phyloP scores from a whole-genome alignment of 64 coral and sea anemone species.

The Montipora cactus region DNA sequence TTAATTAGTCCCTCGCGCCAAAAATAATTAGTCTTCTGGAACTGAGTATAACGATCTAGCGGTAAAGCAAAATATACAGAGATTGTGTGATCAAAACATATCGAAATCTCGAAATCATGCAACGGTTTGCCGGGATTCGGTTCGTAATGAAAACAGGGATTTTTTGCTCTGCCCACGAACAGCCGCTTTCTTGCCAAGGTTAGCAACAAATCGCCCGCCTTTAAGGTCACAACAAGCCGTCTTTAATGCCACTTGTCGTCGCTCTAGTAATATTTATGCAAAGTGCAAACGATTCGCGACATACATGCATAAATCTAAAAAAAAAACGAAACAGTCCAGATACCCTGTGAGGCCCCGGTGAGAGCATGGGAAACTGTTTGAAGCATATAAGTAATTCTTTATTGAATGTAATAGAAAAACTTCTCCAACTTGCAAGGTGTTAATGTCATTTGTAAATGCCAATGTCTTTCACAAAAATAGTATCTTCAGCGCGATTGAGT shows the following conservation, averaged over 20 bases:
- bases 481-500: constrained; percentile 54
- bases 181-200: not conserved
- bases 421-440: constrained; percentile 62
- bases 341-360: not conserved
- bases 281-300: not conserved
- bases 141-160: constrained; percentile 7
- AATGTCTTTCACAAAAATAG: constrained; percentile 70
- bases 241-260: not conserved
- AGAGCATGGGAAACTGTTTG: constrained; percentile 1
- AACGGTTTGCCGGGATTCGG: not conserved
- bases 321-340: not conserved
- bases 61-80: not conserved
- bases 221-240: constrained; percentile 20
- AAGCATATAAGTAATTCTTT: constrained; percentile 48
- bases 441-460: constrained; percentile 83
- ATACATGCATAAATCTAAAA: not conserved
- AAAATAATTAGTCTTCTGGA: constrained; percentile 54
- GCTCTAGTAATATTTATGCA: constrained; percentile 25
- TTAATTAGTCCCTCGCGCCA: constrained; percentile 77
- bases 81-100: not conserved
- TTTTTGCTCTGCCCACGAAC: not conserved
- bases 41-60: not conserved
- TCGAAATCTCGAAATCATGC: not conserved
- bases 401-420: constrained; percentile 76
- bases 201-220: constrained; percentile 25